Conservation (phyloP, 2,888 invertebrate genomes). For the Pheosia tremula region DNA sequence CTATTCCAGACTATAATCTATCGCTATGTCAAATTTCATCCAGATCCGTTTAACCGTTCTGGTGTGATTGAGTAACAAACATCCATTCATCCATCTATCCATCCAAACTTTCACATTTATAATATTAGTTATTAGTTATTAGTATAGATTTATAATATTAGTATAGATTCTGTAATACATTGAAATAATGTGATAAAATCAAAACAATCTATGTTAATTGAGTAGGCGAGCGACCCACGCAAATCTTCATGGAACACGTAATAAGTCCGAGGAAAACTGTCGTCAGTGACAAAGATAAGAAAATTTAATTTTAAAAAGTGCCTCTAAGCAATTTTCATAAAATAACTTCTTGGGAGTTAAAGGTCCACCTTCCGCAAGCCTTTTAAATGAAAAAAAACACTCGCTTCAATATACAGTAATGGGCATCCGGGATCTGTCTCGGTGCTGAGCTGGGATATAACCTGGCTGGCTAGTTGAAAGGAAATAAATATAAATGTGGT, state of each 20-base stretch:
- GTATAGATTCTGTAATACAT: too few relatives aligned
- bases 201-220: neutral
- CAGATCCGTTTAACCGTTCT: too few relatives aligned
- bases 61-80: too few relatives aligned
- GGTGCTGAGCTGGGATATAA: neutral
- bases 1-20: too few relatives aligned
- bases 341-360: constrained; percentile 43
- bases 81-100: too few relatives aligned
- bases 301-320: constrained; percentile 59
- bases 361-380: constrained; percentile 29
- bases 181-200: neutral
- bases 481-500: too few relatives aligned
- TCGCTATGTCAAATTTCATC: too few relatives aligned
- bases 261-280: constrained; percentile 25
- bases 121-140: too few relatives aligned
- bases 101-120: too few relatives aligned
- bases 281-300: constrained; percentile 50
- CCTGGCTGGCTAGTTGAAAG: neutral
- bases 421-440: constrained; percentile 14
- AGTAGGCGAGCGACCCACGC: neutral
- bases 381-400: constrained; percentile 15
- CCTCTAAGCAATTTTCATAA: constrained; percentile 46
- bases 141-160: too few relatives aligned
- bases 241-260: constrained; percentile 31
- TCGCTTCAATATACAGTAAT: constrained; percentile 2